Base-by-base conservation (phyloP, 2,113 vertebrate genomes). In the Ceyx melanurus region DNA sequence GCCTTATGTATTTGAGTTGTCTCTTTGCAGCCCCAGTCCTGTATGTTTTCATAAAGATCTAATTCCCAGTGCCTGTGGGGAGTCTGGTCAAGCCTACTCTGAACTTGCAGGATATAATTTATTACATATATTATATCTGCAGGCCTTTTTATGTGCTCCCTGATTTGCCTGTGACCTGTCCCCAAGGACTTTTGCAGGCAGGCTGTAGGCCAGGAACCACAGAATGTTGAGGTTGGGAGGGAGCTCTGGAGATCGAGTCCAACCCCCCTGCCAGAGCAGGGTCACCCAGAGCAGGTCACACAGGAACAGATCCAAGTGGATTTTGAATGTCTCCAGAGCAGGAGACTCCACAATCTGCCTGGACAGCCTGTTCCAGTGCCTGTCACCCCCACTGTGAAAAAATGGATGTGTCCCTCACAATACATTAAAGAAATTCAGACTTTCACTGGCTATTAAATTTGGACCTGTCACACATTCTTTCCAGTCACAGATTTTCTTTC, bases 1-100 rank as follows among this genome's bases (percentile, higher is more conserved):
- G 9, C 2, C 0, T 60, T 65, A 84, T 0, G 0, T 48, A 65
- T 2, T 6, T 5, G 35, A 82, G 17, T 16, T 76, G 62, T 78
- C 35, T 60, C 20, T 75, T 57, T 65, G 64, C 64, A 70, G 56
- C 13, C 51, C 37, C 15, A 68, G 1, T 65, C 26, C 20, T 57
- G 0, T 23, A n/a, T 75, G 45, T 31, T 87, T n/a, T 28, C 21
- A 33, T 26, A 37, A 40, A 85, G 57, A 82, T 76, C 42, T 54
- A 77, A 56, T 80, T 31, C 40, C 50, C 58, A 35, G 31, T 48
- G 35, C 33, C 54, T 53, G 35, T 0, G 0, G 12, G 28, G 16
- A 43, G 23, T 29, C 58, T 76, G 35, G 8, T 33, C 35, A 51
- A 81, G 48, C 22, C 17, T 35, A 4, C 18, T 53, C 50, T 16